These are phyloP conservation scores for Machimus rusticus DNA, from an alignment of 2,888 invertebrate genomes.

Conservation along the genomic window DNA sequence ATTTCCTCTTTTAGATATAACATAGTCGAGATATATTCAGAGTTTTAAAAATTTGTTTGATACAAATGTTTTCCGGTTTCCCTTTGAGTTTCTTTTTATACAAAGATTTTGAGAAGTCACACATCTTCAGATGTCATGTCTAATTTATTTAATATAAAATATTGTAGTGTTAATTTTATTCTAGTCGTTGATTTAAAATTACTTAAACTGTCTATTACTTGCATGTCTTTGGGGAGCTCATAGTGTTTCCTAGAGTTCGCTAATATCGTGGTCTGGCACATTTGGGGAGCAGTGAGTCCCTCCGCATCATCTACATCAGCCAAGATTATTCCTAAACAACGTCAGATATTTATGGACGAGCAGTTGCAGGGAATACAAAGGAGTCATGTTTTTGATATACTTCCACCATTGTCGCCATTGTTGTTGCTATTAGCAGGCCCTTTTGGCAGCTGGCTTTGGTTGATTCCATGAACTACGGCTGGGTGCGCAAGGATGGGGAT, in stretches of 20 bases:
- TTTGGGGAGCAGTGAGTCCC: neutral
- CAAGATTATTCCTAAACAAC: slow-evolving; percentile 17
- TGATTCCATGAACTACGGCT: slow-evolving; percentile 5
- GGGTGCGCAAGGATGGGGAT: neutral
- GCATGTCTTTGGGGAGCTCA: neutral
- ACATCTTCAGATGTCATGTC: neutral
- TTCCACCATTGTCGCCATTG: slow-evolving; percentile 39
- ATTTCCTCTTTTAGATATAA: neutral
- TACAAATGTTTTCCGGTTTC: neutral
- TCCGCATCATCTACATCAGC: neutral
- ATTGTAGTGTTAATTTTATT: neutral
- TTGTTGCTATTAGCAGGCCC: slow-evolving; percentile 38
- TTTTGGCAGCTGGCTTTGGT: slow-evolving; percentile 39
- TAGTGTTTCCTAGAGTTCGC: neutral
- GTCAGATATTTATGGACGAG: slow-evolving; percentile 39
- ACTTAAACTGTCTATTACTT: neutral
- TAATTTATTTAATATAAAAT: neutral
- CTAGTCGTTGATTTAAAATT: neutral
- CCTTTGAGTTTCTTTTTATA: neutral
- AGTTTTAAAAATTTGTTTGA: neutral
- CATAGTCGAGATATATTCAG: neutral
- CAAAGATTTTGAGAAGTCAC: too few relatives aligned
- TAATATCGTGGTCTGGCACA: neutral
- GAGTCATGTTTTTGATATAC: slow-evolving; percentile 38
- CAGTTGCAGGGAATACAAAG: slow-evolving; percentile 34